Evolutionary conservation across 64 coral and sea anemone genomes (phyloP), one percentile per base, ranked within the genome.

Genomic region (Acropora yongei): DNA sequence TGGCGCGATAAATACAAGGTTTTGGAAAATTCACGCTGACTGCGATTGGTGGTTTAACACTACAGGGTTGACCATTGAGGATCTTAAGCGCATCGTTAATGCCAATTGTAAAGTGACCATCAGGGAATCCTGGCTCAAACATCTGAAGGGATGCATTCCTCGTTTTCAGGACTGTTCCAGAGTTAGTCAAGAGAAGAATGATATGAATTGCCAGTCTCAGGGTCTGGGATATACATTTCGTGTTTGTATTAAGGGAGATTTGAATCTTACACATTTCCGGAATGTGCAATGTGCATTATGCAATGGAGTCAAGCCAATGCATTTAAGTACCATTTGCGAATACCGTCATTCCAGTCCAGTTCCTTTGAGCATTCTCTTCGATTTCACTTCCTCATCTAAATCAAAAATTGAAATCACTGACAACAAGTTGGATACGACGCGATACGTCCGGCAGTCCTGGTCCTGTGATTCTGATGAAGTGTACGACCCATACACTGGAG

Each of bases 171-270:
- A 60, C 16, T 58, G 68, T 0, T 39, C 8, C 20, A 8, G 13
- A 1, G 40, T 42, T 47, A 10, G 14, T 17, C 58, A n/a, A 44
- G 12, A 44, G 51, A 83, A 48, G 14, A 14, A 55, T 55, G 51
- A 9, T 7, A 7, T 9, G 51, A 7, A 55, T 9, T 55, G 51
- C 51, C 51, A 55, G 30, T 48, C 3, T 60, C 51, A 82, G 40
- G 83, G 89, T 44, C 8, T 58, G 58, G 44, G 48, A 40, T 76
- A 91, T 14, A 74, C 79, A 46, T 84, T 84, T 7, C 80, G 69
- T 61, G 39, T 84, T 17, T 91, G 68, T 61, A 2, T 5, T 16
- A 18, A 19, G 9, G 0, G 0, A 10, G 11, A 44, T 11, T 9
- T 6, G 30, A 30, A 30, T 9, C 14, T 78, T 90, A 68, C 44